These are phyloP conservation scores for Pseudomyrmex pallidus DNA, from an alignment of 1,140 invertebrate genomes.

Conservation along the genomic window DNA sequence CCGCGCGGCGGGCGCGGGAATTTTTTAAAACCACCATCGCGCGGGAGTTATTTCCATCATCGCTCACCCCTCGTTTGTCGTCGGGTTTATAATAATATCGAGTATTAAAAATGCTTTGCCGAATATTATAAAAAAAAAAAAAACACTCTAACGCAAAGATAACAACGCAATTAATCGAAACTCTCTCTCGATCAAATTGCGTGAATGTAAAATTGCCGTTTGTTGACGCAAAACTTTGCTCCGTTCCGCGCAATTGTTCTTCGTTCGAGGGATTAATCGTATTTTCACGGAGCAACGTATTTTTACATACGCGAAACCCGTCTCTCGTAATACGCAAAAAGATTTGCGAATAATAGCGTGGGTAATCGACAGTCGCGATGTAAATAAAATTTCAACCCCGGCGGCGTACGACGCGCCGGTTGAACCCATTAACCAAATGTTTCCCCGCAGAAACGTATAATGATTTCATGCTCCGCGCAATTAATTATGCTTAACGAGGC, in stretches of 20 bases:
- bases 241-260: no score
- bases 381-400: conserved; percentile 22
- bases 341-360: neutral
- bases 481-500: conserved; percentile 64
- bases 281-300: no score
- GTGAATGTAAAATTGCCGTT: neutral
- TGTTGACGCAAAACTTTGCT: neutral
- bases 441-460: conserved; percentile 44
- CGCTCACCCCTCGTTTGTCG: neutral
- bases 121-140: neutral
- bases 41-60: conserved; percentile 22
- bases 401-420: neutral
- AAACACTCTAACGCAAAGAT: no score
- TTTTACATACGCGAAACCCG: no score
- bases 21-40: conserved; percentile 8
- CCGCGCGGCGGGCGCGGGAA: neutral
- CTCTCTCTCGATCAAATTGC: neutral
- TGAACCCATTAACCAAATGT: conserved; percentile 58
- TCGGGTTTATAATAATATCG: neutral
- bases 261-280: no score
- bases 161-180: neutral
- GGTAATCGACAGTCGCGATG: conserved; percentile 13
- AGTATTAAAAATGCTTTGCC: neutral
- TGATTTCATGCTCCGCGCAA: conserved; percentile 51
- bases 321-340: neutral